Percentiles rank a stretch among this genome's conserved stretches.
Conservation (phyloP, 2,888 invertebrate genomes). For the Scaptomyza polygonia region DNA sequence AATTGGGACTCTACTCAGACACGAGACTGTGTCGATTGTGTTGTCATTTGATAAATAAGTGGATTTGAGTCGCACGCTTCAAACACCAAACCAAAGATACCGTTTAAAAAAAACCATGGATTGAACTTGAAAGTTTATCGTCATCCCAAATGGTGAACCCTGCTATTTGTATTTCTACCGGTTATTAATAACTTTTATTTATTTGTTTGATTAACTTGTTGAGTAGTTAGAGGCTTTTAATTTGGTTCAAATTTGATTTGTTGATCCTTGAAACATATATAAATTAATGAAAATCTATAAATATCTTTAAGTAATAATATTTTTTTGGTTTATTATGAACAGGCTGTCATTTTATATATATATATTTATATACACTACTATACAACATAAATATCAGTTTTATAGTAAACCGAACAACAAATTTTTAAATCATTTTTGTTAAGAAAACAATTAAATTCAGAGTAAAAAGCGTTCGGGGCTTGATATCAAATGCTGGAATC, state of each 20-base stretch:
- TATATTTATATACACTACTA: too few relatives aligned
- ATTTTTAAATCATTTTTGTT: too few relatives aligned
- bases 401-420: too few relatives aligned
- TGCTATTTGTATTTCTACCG: slow-evolving; percentile 25
- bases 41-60: slow-evolving; percentile 66
- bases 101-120: not conserved
- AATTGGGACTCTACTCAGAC: slow-evolving; percentile 30
- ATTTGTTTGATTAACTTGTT: not conserved
- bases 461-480: too few relatives aligned
- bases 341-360: too few relatives aligned
- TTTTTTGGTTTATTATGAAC: too few relatives aligned
- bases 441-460: too few relatives aligned
- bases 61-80: slow-evolving; percentile 38
- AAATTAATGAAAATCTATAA: not conserved
- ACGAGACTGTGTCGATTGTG: slow-evolving; percentile 51
- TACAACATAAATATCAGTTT: too few relatives aligned
- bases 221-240: slow-evolving; percentile 15
- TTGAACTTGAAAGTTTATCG: slow-evolving; percentile 39
- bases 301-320: too few relatives aligned
- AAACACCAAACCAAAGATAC: slow-evolving; percentile 19
- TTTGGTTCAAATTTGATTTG: not conserved
- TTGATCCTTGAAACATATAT: not conserved
- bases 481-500: too few relatives aligned
- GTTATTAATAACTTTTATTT: slow-evolving; percentile 16
- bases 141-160: slow-evolving; percentile 7